These are phyloP conservation scores for Cheilosia urbana DNA, from an alignment of 2,888 invertebrate species.

Conservation along the genomic window DNA sequence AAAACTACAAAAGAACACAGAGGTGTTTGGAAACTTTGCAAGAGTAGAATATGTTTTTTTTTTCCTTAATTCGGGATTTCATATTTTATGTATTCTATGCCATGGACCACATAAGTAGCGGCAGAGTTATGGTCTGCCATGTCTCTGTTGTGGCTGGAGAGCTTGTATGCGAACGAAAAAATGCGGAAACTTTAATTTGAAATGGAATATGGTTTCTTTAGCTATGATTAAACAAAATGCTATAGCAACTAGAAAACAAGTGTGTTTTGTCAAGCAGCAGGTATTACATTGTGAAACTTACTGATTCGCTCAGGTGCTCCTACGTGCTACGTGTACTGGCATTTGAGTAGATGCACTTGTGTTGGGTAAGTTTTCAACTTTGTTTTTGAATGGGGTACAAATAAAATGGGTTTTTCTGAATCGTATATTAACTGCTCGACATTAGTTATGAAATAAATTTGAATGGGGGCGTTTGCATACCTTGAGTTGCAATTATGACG, in stretches of 20 bases:
- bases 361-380: too few relatives aligned
- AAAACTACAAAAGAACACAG: slow-evolving; percentile 34
- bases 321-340: too few relatives aligned
- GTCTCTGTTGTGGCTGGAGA: neutral
- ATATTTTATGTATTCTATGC: neutral
- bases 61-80: slow-evolving; percentile 16
- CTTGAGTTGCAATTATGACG: too few relatives aligned
- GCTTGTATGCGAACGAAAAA: neutral
- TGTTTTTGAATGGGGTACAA: too few relatives aligned
- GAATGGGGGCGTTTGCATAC: too few relatives aligned
- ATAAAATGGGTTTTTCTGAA: too few relatives aligned
- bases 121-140: neutral
- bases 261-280: neutral
- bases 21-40: slow-evolving; percentile 15
- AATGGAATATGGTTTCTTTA: neutral
- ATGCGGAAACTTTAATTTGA: neutral
- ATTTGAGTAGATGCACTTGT: too few relatives aligned
- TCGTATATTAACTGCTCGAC: too few relatives aligned
- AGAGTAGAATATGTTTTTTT: slow-evolving; percentile 15
- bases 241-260: neutral
- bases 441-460: too few relatives aligned
- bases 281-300: neutral
- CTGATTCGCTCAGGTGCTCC: neutral
- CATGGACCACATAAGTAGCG: slow-evolving; percentile 3
- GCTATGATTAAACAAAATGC: neutral